Evolutionary conservation across 2,113 vertebrate genomes (phyloP).

Genomic region (Dendropsophus ebraccatus): DNA sequence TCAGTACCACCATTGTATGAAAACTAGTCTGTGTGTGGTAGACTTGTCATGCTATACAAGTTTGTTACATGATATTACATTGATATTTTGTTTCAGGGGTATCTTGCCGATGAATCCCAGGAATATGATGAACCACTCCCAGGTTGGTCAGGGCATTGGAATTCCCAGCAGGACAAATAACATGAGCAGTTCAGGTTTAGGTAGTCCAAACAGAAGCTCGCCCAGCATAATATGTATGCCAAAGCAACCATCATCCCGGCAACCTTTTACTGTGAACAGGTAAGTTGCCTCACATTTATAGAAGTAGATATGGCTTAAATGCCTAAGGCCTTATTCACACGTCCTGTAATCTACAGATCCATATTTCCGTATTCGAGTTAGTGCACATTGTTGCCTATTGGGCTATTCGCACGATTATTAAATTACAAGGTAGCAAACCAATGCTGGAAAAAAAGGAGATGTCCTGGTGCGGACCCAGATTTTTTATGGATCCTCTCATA

Average conservation of each 20-base stretch:
- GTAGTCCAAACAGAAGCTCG: conserved; percentile 97
- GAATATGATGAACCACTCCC: conserved; percentile 99
- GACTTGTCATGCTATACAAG: not conserved
- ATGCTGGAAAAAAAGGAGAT: no score
- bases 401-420: no score
- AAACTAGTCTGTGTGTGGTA: not conserved
- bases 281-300: conserved; percentile 64
- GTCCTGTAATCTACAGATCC: no score
- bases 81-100: conserved; percentile 80
- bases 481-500: no score
- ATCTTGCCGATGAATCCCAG: conserved; percentile 98
- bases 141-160: conserved; percentile 93
- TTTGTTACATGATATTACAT: not conserved
- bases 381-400: no score
- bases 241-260: conserved; percentile 98
- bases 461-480: no score
- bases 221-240: conserved; percentile 99
- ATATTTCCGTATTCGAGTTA: no score
- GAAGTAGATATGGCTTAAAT: no score
- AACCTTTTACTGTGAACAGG: conserved; percentile 99
- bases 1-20: not conserved
- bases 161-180: conserved; percentile 97
- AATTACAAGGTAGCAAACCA: no score
- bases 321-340: no score
- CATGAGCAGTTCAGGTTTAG: conserved; percentile 98